Evolutionary conservation across 2,888 invertebrate species (phyloP), one percentile per base, ranked within the genome.

Genomic region (Nomada fucata): DNA sequence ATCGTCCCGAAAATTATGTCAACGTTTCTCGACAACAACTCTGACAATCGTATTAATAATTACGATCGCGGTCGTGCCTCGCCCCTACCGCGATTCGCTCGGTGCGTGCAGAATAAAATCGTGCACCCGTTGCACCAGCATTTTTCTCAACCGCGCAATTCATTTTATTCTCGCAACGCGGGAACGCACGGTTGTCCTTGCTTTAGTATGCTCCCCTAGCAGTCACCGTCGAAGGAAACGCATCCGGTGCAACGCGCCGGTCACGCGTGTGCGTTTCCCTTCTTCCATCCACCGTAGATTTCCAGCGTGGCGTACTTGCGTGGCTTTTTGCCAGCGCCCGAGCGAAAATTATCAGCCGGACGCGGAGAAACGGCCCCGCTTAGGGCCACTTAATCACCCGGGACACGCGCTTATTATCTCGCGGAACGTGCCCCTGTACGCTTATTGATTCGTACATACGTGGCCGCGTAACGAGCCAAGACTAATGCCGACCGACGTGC

Each of bases 171-270:
- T 23, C 23, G 2, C 20, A 20, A 57, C 20, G 26, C 80, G 78
- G 76, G 83, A 86, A 87, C 86, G 78, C 59, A 50, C 61, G 63
- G 67, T 26, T 82, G 72, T 70, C 70, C 82, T 87, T 84, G 84
- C 77, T 83, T 69, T 79, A 80, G 81, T 71, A 67, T 80, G 75
- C 44, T 79, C 75, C 72, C 69, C 59, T 71, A 63, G 61, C 55
- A 60, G 61, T 15, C 52, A 57, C 52, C 71, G 53, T 70, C 61
- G 70, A 76, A 78, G 82, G 82, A 86, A 86, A 86, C 52, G 75
- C 79, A 87, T 83, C 76, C 81, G 83, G 78, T 65, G 64, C 63
- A 42, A 53, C 57, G 63, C 63, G 82, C 80, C 80, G 71, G 73
- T 86, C 86, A 84, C 82, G 77, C 83, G 77, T 79, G 36, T 36